Conservation (phyloP, 1,140 invertebrate species). For the Drosophila tsacasi region DNA sequence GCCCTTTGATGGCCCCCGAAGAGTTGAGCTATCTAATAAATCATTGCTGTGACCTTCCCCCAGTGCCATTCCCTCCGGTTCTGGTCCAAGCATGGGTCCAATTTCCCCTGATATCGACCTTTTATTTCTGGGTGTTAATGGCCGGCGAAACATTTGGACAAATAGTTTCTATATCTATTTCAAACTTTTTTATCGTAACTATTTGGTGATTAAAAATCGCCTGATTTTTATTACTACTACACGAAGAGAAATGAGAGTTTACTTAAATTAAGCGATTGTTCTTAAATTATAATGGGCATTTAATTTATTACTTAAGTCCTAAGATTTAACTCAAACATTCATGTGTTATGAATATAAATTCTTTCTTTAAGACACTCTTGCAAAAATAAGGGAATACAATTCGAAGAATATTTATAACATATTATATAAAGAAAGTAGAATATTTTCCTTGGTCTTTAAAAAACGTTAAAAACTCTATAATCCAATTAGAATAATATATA, state of each 20-base stretch:
- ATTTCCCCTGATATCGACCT: neutral
- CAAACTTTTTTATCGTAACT: constrained; percentile 16
- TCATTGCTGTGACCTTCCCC: constrained; percentile 57
- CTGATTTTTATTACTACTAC: constrained; percentile 11
- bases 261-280: too few relatives aligned
- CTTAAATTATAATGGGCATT: too few relatives aligned
- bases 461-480: too few relatives aligned
- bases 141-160: constrained; percentile 10
- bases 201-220: constrained; percentile 9
- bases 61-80: constrained; percentile 1
- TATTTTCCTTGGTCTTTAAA: neutral
- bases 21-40: constrained; percentile 44
- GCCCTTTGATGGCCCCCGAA: constrained; percentile 47
- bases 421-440: too few relatives aligned
- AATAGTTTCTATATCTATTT: neutral
- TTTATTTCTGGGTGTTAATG: constrained; percentile 57
- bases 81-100: neutral
- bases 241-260: neutral
- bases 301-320: too few relatives aligned
- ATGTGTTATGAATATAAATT: too few relatives aligned
- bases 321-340: too few relatives aligned
- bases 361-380: too few relatives aligned
- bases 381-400: too few relatives aligned
- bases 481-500: neutral
- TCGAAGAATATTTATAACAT: too few relatives aligned